Conservation (phyloP, 1,140 invertebrate genomes). For the Sycobia sp. region DNA sequence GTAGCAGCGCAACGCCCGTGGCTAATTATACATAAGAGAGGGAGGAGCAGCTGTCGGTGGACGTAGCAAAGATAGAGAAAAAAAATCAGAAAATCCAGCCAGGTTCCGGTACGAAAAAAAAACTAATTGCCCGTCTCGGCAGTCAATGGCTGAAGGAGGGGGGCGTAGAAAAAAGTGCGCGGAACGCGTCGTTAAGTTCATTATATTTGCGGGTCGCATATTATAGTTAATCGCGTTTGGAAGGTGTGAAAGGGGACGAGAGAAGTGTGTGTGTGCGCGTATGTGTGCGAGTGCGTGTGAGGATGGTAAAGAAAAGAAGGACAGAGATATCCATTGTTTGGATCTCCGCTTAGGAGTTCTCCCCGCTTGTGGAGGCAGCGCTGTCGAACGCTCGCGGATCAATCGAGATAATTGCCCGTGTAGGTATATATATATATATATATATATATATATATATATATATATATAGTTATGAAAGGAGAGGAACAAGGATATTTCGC, state of each 20-base stretch:
- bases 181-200: constrained; percentile 20
- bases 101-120: constrained; percentile 14
- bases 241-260: too few species aligned
- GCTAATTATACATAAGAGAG: neutral
- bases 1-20: too few species aligned
- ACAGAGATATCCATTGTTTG: constrained; percentile 5
- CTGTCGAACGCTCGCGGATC: neutral
- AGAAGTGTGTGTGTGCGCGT: too few species aligned
- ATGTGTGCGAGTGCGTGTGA: too few species aligned
- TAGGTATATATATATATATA: too few species aligned
- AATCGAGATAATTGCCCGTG: constrained; percentile 15
- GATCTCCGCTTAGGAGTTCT: neutral
- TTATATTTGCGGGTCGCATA: constrained; percentile 15
- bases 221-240: constrained; percentile 10
- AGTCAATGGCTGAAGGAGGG: constrained; percentile 11
- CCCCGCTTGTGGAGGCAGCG: too few species aligned
- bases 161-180: constrained; percentile 1
- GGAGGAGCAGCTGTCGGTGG: neutral
- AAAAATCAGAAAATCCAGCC: neutral
- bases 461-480: neutral
- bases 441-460: too few species aligned
- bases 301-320: too few species aligned
- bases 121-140: constrained; percentile 18
- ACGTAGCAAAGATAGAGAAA: neutral
- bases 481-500: neutral